These are phyloP conservation scores for Muschampia plurimacula DNA, from an alignment of 2,888 invertebrate species.

Conservation along the genomic window DNA sequence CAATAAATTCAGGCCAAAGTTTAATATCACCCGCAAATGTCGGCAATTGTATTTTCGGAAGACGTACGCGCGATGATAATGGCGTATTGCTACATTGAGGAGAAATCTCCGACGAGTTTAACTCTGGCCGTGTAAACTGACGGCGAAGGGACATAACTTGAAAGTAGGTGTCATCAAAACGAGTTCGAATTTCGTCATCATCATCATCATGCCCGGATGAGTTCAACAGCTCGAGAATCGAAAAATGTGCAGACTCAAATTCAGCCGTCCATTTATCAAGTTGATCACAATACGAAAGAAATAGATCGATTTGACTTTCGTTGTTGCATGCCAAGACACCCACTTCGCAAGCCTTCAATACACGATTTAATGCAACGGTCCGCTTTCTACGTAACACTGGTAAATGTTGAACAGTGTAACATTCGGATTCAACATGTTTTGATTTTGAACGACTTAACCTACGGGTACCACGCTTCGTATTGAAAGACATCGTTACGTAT, in stretches of 20 bases:
- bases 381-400: constrained; percentile 10
- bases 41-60: constrained; percentile 14
- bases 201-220: neutral
- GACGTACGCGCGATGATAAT: neutral
- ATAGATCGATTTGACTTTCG: no score
- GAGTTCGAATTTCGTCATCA: neutral
- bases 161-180: constrained; percentile 2
- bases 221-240: neutral
- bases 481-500: neutral
- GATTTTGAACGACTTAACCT: no score
- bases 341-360: constrained; percentile 9
- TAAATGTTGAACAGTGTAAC: constrained; percentile 8
- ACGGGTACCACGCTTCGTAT: neutral
- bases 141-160: neutral
- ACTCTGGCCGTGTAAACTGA: neutral
- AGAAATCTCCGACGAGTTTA: neutral
- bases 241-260: neutral
- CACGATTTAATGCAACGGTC: constrained; percentile 8
- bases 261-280: no score
- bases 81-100: neutral
- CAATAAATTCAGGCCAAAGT: constrained; percentile 30
- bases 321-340: constrained; percentile 4
- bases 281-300: no score
- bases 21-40: constrained; percentile 33
- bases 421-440: neutral